Conservation (phyloP, 1,140 invertebrate genomes). For the Drosophila willistoni region DNA sequence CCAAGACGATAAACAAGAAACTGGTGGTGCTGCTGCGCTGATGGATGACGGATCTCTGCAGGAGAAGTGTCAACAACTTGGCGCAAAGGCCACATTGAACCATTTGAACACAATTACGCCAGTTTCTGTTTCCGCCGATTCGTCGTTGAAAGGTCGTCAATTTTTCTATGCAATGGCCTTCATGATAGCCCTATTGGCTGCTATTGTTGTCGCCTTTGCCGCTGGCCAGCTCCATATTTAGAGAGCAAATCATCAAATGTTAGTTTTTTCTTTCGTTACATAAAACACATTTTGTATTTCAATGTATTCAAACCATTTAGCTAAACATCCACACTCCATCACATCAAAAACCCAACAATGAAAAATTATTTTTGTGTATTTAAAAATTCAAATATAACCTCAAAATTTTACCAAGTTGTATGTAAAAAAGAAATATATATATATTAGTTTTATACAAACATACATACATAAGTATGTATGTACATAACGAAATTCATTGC, state of each 20-base stretch:
- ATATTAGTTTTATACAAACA: no score
- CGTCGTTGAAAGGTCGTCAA: neutral
- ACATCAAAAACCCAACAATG: neutral
- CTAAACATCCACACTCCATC: neutral
- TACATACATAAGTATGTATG: no score
- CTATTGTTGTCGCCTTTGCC: slow-evolving; percentile 23
- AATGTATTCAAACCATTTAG: neutral
- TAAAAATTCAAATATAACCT: slow-evolving; percentile 5
- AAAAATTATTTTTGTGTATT: slow-evolving; percentile 6
- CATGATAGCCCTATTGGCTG: slow-evolving; percentile 19
- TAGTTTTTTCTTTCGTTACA: neutral
- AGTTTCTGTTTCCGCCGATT: no score
- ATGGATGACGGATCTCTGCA: slow-evolving; percentile 20
- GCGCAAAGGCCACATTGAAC: slow-evolving; percentile 24
- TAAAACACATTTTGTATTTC: neutral
- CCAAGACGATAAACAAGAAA: neutral
- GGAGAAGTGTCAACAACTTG: slow-evolving; percentile 23
- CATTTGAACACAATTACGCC: neutral
- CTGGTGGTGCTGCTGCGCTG: no score
- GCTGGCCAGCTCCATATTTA: neutral
- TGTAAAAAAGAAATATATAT: no score
- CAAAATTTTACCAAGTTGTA: neutral
- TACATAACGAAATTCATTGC: no score
- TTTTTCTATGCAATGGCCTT: neutral
- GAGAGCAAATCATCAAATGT: neutral